phyloP scores from a whole-genome alignment of 2,888 invertebrate genomes.

The Vesta saturnalis region DNA sequence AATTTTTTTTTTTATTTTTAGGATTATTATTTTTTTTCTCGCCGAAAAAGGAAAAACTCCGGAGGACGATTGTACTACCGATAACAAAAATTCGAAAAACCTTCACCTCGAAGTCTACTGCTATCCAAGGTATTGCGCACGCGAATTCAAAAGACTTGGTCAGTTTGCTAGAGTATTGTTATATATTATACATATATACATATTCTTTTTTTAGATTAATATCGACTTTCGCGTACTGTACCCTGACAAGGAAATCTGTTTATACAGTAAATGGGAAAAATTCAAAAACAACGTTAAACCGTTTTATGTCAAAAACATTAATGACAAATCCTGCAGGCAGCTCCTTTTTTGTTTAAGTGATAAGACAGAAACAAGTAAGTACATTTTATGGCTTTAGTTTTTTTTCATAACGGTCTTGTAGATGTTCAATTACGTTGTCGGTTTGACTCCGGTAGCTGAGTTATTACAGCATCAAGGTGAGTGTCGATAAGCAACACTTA shows the following conservation, averaged over 20 bases:
- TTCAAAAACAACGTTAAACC: background rate
- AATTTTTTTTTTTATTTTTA: background rate
- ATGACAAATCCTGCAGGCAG: too few species aligned
- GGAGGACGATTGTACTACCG: background rate
- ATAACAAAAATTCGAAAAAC: conserved; percentile 1
- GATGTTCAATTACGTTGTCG: too few species aligned
- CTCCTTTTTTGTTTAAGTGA: too few species aligned
- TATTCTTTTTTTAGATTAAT: background rate
- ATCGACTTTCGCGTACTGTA: background rate
- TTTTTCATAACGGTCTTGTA: too few species aligned
- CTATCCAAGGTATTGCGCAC: background rate
- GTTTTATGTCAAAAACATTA: background rate
- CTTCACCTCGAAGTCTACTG: background rate
- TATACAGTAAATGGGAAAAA: too few species aligned
- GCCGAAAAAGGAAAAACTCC: background rate
- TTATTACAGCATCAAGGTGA: too few species aligned
- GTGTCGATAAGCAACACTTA: too few species aligned
- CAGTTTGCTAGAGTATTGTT: background rate
- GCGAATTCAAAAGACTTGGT: background rate
- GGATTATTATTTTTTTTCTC: background rate
- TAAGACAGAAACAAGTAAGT: too few species aligned
- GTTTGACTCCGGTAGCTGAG: too few species aligned
- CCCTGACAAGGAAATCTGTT: too few species aligned
- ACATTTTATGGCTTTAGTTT: too few species aligned
- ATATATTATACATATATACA: background rate